Conservation (phyloP, 1,140 invertebrate genomes). For the Calliphora vicina region DNA sequence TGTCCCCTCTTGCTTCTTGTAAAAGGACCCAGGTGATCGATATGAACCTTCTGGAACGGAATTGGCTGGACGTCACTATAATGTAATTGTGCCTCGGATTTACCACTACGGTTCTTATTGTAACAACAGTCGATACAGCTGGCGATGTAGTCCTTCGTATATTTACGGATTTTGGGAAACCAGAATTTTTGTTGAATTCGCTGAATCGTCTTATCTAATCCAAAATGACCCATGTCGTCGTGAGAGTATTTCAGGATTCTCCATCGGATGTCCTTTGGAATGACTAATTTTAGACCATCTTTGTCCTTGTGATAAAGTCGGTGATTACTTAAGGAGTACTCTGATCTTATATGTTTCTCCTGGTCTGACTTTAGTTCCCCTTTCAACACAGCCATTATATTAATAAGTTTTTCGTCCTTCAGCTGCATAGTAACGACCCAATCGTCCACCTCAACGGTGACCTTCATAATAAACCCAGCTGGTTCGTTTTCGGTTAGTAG, state of each 20-base stretch:
- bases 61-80: not conserved
- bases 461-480: not conserved
- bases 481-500: not conserved
- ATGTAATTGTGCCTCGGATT: slow-evolving; percentile 13
- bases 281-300: not conserved
- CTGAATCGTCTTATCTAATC: not conserved
- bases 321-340: slow-evolving; percentile 14
- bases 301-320: not conserved
- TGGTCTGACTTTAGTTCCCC: not conserved
- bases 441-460: not conserved
- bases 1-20: slow-evolving; percentile 7
- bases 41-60: slow-evolving; percentile 13
- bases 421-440: not conserved
- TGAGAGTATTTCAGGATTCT: slow-evolving; percentile 12
- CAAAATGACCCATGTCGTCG: not conserved
- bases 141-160: slow-evolving; percentile 19
- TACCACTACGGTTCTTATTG: not conserved
- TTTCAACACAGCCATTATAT: slow-evolving; percentile 10
- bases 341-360: not conserved
- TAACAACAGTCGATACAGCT: slow-evolving; percentile 28
- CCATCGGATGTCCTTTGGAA: slow-evolving; percentile 37
- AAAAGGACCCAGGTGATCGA: slow-evolving; percentile 31
- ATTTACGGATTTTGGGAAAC: slow-evolving; percentile 18
- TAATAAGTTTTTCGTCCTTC: not conserved
- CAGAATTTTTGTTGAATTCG: not conserved